These are phyloP conservation scores for Cristatella mucedo DNA, from an alignment of 2,888 invertebrate genomes.

Conservation along the genomic window DNA sequence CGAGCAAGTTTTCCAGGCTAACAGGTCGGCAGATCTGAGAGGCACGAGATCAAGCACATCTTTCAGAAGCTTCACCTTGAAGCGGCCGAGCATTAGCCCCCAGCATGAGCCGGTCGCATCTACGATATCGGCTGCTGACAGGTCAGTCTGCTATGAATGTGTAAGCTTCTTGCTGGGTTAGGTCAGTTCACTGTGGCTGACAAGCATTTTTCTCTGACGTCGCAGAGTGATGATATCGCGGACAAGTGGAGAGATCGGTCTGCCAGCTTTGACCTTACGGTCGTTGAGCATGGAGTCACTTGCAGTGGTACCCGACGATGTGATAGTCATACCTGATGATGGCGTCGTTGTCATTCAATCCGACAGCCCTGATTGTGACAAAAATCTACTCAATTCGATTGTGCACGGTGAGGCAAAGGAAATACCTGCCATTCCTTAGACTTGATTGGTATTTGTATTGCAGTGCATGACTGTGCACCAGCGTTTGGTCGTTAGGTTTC, in stretches of 20 bases:
- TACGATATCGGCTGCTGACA: no score
- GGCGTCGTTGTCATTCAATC: conserved; percentile 31
- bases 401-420: conserved; percentile 23
- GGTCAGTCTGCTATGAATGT: no score
- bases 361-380: conserved; percentile 25
- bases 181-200: no score
- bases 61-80: no score
- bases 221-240: conserved; percentile 1
- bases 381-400: conserved; percentile 27
- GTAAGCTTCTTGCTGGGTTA: no score
- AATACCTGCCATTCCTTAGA: no score
- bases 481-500: not conserved
- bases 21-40: no score
- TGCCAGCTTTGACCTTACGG: not conserved
- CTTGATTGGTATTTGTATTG: not conserved
- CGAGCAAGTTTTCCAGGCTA: no score
- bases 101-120: no score
- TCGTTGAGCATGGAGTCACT: no score
- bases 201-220: not conserved
- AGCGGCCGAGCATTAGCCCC: no score
- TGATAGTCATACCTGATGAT: conserved; percentile 21
- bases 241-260: not conserved
- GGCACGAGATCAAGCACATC: no score
- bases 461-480: not conserved
- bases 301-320: conserved; percentile 18